Percentiles rank a stretch among this genome's conserved stretches.
Evolutionary conservation across 2,888 invertebrate genomes (phyloP).

Genomic region (Phengaris alcon): DNA sequence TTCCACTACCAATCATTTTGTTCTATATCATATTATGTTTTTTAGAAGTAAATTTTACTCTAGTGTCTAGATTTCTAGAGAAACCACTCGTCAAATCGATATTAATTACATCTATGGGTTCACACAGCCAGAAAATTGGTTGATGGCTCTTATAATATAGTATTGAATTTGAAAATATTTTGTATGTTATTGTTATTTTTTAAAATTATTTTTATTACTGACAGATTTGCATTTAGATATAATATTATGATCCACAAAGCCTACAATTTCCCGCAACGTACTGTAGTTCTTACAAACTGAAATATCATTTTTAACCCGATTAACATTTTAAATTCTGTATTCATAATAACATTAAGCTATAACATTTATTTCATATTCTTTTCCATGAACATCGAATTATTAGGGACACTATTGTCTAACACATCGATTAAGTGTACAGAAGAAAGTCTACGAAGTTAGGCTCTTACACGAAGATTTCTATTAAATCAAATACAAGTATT

Average conservation of each 20-base stretch:
- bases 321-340: neutral
- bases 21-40: neutral
- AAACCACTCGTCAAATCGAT: neutral
- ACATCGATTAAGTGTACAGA: conserved; percentile 16
- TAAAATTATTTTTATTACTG: conserved; percentile 13
- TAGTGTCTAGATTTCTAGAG: neutral
- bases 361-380: neutral
- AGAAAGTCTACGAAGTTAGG: conserved; percentile 18
- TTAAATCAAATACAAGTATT: conserved; percentile 17
- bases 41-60: neutral
- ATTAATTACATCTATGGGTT: conserved; percentile 36
- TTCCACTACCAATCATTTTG: neutral
- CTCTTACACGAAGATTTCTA: conserved; percentile 22
- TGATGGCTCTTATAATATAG: conserved; percentile 36
- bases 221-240: neutral
- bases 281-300: too few species aligned
- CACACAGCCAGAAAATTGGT: conserved; percentile 39
- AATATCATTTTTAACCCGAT: neutral
- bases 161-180: conserved; percentile 28
- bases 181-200: neutral
- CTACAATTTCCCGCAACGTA: neutral
- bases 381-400: neutral
- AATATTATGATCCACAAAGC: conserved; percentile 2
- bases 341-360: neutral
- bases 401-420: conserved; percentile 11